Evolutionary conservation across 2,113 vertebrate genomes (phyloP).

Genomic region (Paradoxurus hermaphroditus): DNA sequence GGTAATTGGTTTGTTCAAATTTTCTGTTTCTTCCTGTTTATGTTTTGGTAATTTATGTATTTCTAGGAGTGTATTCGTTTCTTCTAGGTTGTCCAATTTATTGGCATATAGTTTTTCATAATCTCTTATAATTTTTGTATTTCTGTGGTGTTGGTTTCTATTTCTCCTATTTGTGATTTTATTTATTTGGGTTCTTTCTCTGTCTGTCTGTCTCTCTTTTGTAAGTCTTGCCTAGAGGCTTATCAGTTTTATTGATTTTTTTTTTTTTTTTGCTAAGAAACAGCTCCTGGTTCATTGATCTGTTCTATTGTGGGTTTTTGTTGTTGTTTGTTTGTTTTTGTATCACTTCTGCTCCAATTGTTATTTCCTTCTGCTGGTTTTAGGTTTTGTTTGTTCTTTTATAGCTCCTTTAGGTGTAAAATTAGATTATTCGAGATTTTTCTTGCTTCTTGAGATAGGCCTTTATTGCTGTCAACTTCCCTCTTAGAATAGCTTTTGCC

Average conservation of each 20-base stretch:
- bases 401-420: background rate
- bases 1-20: background rate
- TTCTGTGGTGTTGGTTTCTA: background rate
- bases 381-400: background rate
- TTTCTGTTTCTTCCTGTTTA: background rate
- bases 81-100: background rate
- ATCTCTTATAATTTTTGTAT: background rate
- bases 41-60: background rate
- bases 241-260: background rate
- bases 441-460: background rate
- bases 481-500: background rate
- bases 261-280: background rate
- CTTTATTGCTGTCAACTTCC: background rate
- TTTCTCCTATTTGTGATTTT: background rate
- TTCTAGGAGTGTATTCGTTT: background rate
- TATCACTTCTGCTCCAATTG: background rate
- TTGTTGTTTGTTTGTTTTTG: background rate
- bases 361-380: background rate
- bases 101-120: background rate
- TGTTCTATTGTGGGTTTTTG: background rate
- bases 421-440: background rate
- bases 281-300: background rate
- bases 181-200: background rate
- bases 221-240: background rate
- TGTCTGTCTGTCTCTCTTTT: background rate